Evolutionary conservation across 2,113 vertebrate genomes (phyloP).

Genomic region (Cochlearius cochlearius): DNA sequence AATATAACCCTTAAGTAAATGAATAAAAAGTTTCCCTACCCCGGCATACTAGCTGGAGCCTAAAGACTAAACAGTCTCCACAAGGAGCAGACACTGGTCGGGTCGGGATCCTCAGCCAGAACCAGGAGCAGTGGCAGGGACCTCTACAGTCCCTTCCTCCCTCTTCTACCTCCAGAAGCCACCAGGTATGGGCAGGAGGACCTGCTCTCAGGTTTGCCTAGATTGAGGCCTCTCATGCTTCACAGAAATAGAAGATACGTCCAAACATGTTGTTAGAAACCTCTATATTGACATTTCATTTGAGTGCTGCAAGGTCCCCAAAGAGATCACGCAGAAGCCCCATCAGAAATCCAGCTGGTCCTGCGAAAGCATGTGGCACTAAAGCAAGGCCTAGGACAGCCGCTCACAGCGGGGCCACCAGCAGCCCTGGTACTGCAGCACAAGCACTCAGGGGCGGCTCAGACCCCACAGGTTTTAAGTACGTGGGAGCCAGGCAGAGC

Average conservation of each 20-base stretch:
- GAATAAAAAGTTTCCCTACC: neutral
- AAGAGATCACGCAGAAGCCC: neutral
- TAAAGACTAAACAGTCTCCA: neutral
- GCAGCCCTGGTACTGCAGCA: neutral
- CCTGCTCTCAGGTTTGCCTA: neutral
- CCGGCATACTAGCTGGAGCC: neutral
- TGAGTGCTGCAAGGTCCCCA: neutral
- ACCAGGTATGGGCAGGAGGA: neutral
- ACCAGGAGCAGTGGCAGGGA: neutral
- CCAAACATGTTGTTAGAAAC: neutral
- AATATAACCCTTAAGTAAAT: neutral
- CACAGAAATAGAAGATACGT: neutral
- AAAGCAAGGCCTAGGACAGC: neutral
- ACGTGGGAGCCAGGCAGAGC: neutral
- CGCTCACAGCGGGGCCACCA: fast-evolving
- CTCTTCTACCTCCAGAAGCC: neutral
- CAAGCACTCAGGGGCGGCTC: neutral
- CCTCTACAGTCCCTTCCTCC: neutral
- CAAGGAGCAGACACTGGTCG: fast-evolving
- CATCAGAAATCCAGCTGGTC: neutral
- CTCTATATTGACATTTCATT: neutral
- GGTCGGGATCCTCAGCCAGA: neutral
- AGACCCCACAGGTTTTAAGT: fast-evolving
- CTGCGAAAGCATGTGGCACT: neutral
- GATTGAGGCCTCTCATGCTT: fast-evolving